Base-by-base conservation (phyloP, 2,888 invertebrate genomes). In the Ornithoptera alexandrae region DNA sequence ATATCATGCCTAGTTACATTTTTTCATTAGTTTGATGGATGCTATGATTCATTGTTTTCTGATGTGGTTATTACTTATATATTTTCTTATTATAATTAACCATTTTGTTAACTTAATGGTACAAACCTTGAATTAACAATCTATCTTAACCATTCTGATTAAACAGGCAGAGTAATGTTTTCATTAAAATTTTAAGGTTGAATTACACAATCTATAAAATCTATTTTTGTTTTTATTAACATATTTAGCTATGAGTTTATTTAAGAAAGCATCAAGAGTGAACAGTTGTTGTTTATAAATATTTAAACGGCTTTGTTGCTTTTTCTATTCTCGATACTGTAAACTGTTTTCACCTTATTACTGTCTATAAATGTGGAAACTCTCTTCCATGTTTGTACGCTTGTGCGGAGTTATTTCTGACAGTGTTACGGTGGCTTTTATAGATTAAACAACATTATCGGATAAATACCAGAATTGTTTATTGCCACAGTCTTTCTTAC, bases 331-430 rank as follows among this genome's bases (percentile, higher is more conserved):
- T 53, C n/a, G 53, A n/a, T n/a, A 5, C n/a, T 4, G 15, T 58
- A 8, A 61, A 61, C 36, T 67, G 36, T 61, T 39, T 61, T 50
- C 46, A 61, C 67, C 53, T 67, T 67, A 67, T 56, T 61, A 61
- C 61, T 61, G 60, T 20, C 50, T 50, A 36, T 66, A 60, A 66
- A 60, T 56, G 61, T 0, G 30, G 30, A 30, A 30, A 30, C 15
- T 12, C 15, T 46, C 53, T 53, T 53, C 18, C 6, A 18, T 15
- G 12, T 18, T n/a, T 8, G 6, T 53, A 53, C 8, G 18, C n/a
- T n/a, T 53, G 50, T 46, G 15, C 46, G 46, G 18, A n/a, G n/a
- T n/a, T 53, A 53, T 53, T 67, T 67, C 22, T 53, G 60, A 36
- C 61, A 53, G 4, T n/a, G 36, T 53, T 53, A 67, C 36, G 53